A percentile compares a stretch with the other conserved stretches of the same genome.
Evolutionary conservation across 1,140 invertebrate species (phyloP).

Genomic region (Oedothorax gibbosus): DNA sequence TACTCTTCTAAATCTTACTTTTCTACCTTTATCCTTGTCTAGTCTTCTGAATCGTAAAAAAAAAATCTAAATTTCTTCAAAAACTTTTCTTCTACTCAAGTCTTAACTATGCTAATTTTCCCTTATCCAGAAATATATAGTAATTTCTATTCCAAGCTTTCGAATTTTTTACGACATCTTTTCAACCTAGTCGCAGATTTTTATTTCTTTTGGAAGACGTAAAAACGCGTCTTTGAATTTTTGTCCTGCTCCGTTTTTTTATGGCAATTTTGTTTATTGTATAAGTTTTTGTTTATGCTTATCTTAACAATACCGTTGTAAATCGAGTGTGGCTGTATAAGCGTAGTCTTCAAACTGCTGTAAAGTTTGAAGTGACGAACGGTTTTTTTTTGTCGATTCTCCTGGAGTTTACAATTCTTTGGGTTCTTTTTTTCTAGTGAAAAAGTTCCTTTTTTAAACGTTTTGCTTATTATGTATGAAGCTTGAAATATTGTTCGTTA

Average conservation of each 20-base stretch:
- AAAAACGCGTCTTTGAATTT: constrained; percentile 43
- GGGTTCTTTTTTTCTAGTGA: not conserved
- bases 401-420: not conserved
- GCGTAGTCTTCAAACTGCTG: constrained; percentile 4
- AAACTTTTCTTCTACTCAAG: constrained; percentile 11
- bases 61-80: too few relatives aligned
- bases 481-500: not conserved
- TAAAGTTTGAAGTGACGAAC: constrained; percentile 6
- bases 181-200: not conserved
- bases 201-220: constrained; percentile 33
- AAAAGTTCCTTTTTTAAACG: not conserved
- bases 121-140: constrained; percentile 11
- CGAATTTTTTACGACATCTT: constrained; percentile 19
- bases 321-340: constrained; percentile 24
- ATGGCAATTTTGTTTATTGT: not conserved
- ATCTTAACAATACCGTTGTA: constrained; percentile 32
- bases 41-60: too few relatives aligned
- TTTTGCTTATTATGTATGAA: not conserved
- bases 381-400: not conserved
- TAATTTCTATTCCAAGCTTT: constrained; percentile 39
- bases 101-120: constrained; percentile 30
- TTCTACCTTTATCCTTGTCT: too few relatives aligned
- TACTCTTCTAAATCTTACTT: too few relatives aligned
- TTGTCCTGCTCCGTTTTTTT: not conserved
- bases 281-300: constrained; percentile 22